These are phyloP conservation scores for Anthonomus grandis DNA, from an alignment of 1,140 invertebrate genomes.

Conservation along the genomic window DNA sequence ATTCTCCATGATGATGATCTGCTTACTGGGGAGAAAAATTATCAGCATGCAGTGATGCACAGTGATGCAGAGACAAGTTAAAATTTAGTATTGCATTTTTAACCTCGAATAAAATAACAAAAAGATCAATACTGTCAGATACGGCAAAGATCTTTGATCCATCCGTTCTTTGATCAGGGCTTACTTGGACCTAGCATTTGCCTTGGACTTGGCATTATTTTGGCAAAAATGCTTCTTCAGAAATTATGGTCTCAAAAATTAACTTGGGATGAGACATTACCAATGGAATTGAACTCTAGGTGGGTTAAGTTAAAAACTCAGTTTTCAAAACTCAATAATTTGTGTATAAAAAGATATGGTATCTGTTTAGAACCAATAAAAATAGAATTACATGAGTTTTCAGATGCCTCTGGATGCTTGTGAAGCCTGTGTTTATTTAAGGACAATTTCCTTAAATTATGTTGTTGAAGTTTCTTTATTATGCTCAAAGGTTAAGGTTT, in stretches of 20 bases:
- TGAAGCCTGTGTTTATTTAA: neutral
- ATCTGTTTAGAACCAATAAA: neutral
- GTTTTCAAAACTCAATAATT: neutral
- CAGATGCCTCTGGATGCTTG: neutral
- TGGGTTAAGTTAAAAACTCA: neutral
- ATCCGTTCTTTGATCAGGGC: no score
- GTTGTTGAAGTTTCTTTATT: neutral
- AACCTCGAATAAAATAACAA: neutral
- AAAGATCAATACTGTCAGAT: neutral
- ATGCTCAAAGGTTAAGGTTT: no score
- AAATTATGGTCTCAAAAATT: neutral
- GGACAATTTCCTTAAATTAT: neutral
- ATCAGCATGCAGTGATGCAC: neutral
- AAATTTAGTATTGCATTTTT: neutral
- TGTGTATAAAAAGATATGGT: no score
- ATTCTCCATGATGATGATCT: neutral
- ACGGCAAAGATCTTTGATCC: neutral
- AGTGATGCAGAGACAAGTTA: neutral
- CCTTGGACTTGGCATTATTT: neutral
- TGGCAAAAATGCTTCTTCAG: no score
- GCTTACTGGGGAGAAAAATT: neutral
- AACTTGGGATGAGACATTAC: neutral
- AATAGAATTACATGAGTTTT: neutral
- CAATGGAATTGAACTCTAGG: neutral
- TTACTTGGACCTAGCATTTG: neutral